Percentiles rank a stretch among this genome's conserved stretches.
Evolutionary conservation across 2,113 vertebrate genomes (phyloP).

Genomic region (Epinephelus moara): DNA sequence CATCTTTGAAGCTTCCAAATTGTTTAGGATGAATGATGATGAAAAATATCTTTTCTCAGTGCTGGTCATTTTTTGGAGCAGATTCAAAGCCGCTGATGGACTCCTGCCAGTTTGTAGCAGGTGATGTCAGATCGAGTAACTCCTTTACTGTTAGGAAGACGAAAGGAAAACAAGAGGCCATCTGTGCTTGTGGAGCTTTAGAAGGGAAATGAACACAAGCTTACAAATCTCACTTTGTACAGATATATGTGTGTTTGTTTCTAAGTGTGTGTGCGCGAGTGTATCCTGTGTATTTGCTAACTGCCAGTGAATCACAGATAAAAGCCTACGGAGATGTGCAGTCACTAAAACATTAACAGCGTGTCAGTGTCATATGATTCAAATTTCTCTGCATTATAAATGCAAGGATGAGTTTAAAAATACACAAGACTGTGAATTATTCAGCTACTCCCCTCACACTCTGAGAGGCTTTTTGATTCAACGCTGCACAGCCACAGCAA

Average conservation of each 20-base stretch:
- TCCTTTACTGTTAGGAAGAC: constrained; percentile 33
- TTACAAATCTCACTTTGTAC: constrained; percentile 35
- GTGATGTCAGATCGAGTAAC: constrained; percentile 64
- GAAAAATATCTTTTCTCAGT: constrained; percentile 5
- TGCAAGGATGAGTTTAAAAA: constrained; percentile 78
- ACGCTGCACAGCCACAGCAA: constrained; percentile 30
- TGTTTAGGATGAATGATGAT: background rate
- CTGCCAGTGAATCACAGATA: constrained; percentile 58
- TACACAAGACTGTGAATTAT: constrained; percentile 79
- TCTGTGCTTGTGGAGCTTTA: constrained; percentile 55
- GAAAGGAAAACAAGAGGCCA: constrained; percentile 43
- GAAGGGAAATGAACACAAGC: constrained; percentile 39
- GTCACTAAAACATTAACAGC: constrained; percentile 71
- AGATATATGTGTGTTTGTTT: constrained; percentile 6
- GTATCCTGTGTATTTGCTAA: constrained; percentile 51
- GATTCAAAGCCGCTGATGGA: constrained; percentile 19
- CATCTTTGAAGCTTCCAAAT: background rate
- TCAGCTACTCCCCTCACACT: constrained; percentile 50
- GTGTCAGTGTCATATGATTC: constrained; percentile 74
- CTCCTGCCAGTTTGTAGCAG: constrained; percentile 44
- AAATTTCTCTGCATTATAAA: constrained; percentile 78
- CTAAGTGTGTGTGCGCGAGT: background rate
- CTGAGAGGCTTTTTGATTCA: constrained; percentile 46
- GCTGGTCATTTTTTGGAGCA: constrained; percentile 18
- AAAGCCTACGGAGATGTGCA: constrained; percentile 59